phyloP scores from a whole-genome alignment of 2,888 invertebrate genomes.

The Cantharis rustica region DNA sequence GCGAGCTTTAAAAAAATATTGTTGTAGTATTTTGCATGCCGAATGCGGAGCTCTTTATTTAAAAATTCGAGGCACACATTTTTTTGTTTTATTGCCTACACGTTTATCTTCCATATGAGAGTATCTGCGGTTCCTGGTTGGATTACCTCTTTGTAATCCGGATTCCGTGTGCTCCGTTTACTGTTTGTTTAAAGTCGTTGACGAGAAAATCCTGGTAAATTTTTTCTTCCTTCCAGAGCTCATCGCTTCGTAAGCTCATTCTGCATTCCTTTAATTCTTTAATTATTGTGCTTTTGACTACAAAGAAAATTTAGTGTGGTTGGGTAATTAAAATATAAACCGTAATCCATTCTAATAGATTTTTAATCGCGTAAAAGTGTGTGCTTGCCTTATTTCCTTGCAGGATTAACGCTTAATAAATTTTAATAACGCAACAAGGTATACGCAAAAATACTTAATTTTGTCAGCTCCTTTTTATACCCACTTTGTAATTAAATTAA shows the following conservation, averaged over 20 bases:
- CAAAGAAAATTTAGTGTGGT: slow-evolving; percentile 7
- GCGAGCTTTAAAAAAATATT: background rate
- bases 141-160: slow-evolving; percentile 20
- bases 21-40: slow-evolving; percentile 17
- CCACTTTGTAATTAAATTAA: background rate
- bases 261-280: slow-evolving; percentile 25
- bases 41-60: slow-evolving; percentile 15
- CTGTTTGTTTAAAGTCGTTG: slow-evolving; percentile 33
- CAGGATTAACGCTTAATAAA: background rate
- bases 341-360: background rate
- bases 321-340: slow-evolving; percentile 9
- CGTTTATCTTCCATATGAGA: slow-evolving; percentile 21
- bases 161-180: slow-evolving; percentile 17
- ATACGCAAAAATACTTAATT: background rate
- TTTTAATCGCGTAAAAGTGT: background rate
- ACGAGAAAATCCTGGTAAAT: slow-evolving; percentile 34
- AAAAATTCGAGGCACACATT: slow-evolving; percentile 15
- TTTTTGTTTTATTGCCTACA: slow-evolving; percentile 21
- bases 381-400: background rate
- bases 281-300: slow-evolving; percentile 20
- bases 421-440: background rate
- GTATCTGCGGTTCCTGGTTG: slow-evolving; percentile 17
- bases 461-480: background rate
- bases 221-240: slow-evolving; percentile 14
- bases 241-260: slow-evolving; percentile 30